These are phyloP conservation scores for Cuniculus paca DNA, from an alignment of 2,797 vertebrate species.

Conservation along the genomic window DNA sequence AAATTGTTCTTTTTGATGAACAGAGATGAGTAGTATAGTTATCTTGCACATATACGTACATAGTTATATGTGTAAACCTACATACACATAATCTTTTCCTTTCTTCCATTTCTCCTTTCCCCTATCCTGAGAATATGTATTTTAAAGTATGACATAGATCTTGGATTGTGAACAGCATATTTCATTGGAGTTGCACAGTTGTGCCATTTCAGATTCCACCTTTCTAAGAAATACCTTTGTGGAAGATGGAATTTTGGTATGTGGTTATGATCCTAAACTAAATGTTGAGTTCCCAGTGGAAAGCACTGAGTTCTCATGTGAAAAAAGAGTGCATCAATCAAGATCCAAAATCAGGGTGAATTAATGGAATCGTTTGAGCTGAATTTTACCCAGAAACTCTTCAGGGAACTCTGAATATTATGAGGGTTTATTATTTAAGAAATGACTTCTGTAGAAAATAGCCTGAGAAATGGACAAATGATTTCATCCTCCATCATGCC, in stretches of 20 bases:
- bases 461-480: neutral
- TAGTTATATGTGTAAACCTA: too few species aligned
- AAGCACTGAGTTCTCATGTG: neutral
- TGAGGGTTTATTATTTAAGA: neutral
- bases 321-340: neutral
- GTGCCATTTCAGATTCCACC: neutral
- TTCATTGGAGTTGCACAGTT: neutral
- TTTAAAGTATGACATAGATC: neutral
- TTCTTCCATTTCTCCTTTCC: too few species aligned
- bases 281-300: neutral
- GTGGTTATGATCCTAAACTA: neutral
- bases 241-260: neutral
- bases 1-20: too few species aligned
- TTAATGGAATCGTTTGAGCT: neutral
- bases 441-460: neutral
- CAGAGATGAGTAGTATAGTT: too few species aligned
- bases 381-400: neutral
- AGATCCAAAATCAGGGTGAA: neutral
- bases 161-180: neutral
- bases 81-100: too few species aligned
- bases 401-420: neutral
- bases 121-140: neutral
- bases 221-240: neutral
- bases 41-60: too few species aligned
- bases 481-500: neutral